A percentile compares a stretch with the other conserved stretches of the same genome.
Evolutionary conservation across 2,797 vertebrate genomes (phyloP).

Genomic region (Astyanax mexicanus): DNA sequence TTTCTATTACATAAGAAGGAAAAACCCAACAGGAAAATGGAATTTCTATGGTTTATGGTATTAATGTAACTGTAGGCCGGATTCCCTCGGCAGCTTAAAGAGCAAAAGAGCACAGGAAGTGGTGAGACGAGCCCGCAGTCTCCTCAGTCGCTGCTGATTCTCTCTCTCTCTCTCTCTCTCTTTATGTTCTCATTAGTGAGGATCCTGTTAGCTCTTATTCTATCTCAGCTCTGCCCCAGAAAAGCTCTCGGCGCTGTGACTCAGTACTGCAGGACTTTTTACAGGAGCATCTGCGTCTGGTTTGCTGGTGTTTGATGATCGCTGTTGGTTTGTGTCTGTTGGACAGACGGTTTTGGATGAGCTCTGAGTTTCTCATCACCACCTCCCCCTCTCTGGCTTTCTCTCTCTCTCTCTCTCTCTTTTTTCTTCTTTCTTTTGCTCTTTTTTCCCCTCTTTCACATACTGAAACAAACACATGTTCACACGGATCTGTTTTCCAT

Average conservation of each 20-base stretch:
- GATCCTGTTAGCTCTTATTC: constrained; percentile 33
- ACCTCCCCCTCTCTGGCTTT: constrained; percentile 16
- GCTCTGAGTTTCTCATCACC: constrained; percentile 48
- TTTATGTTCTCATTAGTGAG: constrained; percentile 43
- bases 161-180: too few relatives aligned
- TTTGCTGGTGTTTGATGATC: constrained; percentile 45
- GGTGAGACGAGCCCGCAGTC: not conserved
- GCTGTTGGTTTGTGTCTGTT: constrained; percentile 31
- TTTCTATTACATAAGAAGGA: too few relatives aligned
- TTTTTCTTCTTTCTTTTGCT: not conserved
- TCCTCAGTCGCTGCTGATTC: too few relatives aligned
- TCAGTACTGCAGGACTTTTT: constrained; percentile 17
- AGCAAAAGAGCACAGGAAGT: constrained; percentile 17
- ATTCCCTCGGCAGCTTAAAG: not conserved
- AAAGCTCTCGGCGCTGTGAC: constrained; percentile 39
- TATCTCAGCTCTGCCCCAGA: constrained; percentile 27
- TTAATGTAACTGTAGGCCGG: not conserved
- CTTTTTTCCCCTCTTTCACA: not conserved
- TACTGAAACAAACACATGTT: constrained; percentile 27
- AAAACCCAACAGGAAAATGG: too few relatives aligned
- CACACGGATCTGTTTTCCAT: constrained; percentile 50
- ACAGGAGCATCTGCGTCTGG: constrained; percentile 47
- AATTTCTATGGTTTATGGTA: constrained; percentile 12
- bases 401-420: constrained; percentile 2
- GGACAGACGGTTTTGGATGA: constrained; percentile 25